A percentile compares a stretch with the other conserved stretches of the same genome.
phyloP scores from a whole-genome alignment of 2,797 vertebrate species.

The Botia kubotai region DNA sequence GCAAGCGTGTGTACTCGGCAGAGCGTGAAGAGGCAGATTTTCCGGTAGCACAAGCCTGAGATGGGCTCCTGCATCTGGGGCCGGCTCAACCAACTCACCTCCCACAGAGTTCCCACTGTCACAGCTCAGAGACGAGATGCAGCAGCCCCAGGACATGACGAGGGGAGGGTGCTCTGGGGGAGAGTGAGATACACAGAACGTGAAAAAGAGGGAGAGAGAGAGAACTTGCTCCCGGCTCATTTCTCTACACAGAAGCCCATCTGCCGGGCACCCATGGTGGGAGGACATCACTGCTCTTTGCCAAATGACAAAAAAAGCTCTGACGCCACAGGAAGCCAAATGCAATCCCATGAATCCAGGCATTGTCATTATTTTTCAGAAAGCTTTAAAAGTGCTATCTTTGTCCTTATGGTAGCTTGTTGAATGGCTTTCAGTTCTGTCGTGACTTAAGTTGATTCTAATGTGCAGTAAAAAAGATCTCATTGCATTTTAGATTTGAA shows the following conservation, averaged over 20 bases:
- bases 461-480: constrained; percentile 68
- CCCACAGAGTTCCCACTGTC: constrained; percentile 83
- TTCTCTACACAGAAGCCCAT: constrained; percentile 85
- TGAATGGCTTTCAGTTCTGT: constrained; percentile 77
- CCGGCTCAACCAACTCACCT: constrained; percentile 81
- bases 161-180: constrained; percentile 53
- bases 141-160: constrained; percentile 74
- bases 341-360: constrained; percentile 80
- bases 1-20: constrained; percentile 75
- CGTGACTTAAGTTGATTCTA: constrained; percentile 75
- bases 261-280: constrained; percentile 83
- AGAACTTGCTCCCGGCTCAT: constrained; percentile 82
- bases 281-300: constrained; percentile 77
- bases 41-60: constrained; percentile 90
- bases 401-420: constrained; percentile 67
- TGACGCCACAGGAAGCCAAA: constrained; percentile 79
- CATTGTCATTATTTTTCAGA: constrained; percentile 76
- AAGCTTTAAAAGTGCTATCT: constrained; percentile 64
- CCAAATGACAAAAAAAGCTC: constrained; percentile 77
- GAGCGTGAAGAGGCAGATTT: constrained; percentile 95
- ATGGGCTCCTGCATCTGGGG: constrained; percentile 83
- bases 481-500: constrained; percentile 60
- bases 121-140: constrained; percentile 81
- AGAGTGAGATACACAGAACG: constrained; percentile 51
- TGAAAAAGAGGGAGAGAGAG: constrained; percentile 39